Conservation (phyloP, 2,113 vertebrate species). For the Urocynchramus pylzowi region DNA sequence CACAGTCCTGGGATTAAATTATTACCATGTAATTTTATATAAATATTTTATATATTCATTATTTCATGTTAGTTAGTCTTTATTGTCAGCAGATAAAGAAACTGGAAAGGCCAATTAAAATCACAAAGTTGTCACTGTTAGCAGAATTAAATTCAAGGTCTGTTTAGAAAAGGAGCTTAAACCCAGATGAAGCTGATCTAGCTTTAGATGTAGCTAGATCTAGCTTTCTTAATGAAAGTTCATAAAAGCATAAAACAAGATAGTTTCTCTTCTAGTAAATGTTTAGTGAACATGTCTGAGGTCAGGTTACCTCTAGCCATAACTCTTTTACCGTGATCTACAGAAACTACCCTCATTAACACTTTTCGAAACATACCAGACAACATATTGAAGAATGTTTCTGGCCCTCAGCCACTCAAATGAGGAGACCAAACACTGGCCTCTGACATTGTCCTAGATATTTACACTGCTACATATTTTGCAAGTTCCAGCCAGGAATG, state of each 20-base stretch:
- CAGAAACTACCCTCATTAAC: neutral
- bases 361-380: neutral
- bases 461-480: neutral
- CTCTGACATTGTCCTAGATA: neutral
- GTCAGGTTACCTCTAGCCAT: neutral
- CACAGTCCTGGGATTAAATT: constrained; percentile 13
- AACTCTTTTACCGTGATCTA: neutral
- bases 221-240: neutral
- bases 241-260: neutral
- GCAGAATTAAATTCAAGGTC: neutral
- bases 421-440: fast-evolving
- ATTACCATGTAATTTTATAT: constrained; percentile 3
- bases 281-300: neutral
- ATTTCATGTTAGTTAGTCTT: constrained; percentile 38
- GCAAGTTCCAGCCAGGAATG: neutral
- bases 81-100: constrained; percentile 2
- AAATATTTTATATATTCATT: constrained; percentile 45
- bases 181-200: neutral
- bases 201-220: too few relatives aligned
- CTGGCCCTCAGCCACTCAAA: neutral
- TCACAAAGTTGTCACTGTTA: neutral
- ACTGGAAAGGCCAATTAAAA: constrained; percentile 6
- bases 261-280: neutral
- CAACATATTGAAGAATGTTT: neutral
- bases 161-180: neutral